A percentile compares a stretch with the other conserved stretches of the same genome.
Evolutionary conservation across 53 echinoderm and acorn worm species (phyloP).

Genomic region (Echinometra lucunter): DNA sequence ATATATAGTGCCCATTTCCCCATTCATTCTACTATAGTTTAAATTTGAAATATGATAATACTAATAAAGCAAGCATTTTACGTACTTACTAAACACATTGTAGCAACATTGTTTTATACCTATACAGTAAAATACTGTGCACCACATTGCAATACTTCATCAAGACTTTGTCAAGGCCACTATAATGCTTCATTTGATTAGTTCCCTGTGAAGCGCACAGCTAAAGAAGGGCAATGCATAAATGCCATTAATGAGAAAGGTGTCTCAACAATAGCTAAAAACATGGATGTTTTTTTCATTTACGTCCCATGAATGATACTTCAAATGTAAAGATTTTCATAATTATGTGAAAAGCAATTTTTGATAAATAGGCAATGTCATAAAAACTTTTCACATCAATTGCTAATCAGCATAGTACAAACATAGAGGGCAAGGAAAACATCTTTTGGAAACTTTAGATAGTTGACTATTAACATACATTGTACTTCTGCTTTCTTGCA

Average conservation of each 20-base stretch:
- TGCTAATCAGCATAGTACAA: background rate
- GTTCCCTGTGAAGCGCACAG: background rate
- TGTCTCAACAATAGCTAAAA: background rate
- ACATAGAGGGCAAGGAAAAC: background rate
- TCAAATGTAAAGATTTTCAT: background rate
- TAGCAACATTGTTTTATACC: background rate
- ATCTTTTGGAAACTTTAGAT: background rate
- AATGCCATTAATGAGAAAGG: background rate
- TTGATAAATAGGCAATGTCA: background rate
- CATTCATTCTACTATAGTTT: too few relatives aligned
- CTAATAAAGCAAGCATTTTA: too few relatives aligned
- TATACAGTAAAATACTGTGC: background rate
- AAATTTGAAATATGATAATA: too few relatives aligned
- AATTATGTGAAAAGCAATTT: background rate
- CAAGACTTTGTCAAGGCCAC: background rate
- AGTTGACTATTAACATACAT: background rate
- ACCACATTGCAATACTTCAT: background rate
- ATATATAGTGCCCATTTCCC: too few relatives aligned
- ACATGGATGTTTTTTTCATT: background rate
- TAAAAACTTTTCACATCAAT: background rate
- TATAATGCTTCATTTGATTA: background rate
- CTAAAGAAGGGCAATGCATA: background rate
- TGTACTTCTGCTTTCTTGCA: background rate
- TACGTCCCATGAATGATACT: background rate
- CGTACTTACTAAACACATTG: too few relatives aligned